A percentile compares a stretch with the other conserved stretches of the same genome.
Conservation (phyloP, 2,113 vertebrate species). For the Xiphorhynchus elegans region DNA sequence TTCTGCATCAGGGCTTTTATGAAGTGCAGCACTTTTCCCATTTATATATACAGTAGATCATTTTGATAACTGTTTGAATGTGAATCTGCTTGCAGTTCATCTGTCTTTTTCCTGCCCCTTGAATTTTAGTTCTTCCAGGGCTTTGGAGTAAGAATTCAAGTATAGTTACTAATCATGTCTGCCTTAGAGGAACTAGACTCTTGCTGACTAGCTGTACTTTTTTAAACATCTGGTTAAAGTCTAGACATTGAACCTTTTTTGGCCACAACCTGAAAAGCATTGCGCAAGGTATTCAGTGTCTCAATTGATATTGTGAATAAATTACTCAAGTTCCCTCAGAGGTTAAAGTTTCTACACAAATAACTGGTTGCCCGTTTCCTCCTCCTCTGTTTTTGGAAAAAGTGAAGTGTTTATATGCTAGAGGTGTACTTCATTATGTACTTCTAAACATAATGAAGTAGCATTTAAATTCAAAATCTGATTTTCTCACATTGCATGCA, state of each 20-base stretch:
- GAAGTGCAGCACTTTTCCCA: neutral
- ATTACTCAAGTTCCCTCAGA: neutral
- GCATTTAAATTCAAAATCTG: neutral
- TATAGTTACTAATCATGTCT: neutral
- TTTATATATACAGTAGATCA: neutral
- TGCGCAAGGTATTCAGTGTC: neutral
- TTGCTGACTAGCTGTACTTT: neutral
- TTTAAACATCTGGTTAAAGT: neutral
- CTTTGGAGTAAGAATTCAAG: neutral
- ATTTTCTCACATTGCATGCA: neutral
- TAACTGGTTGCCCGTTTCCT: neutral
- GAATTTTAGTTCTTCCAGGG: neutral
- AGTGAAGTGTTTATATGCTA: neutral
- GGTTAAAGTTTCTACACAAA: neutral
- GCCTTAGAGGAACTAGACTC: neutral
- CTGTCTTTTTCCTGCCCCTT: neutral
- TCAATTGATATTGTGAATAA: neutral
- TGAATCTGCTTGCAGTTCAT: neutral
- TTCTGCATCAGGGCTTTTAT: slow-evolving; percentile 29
- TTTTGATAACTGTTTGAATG: neutral
- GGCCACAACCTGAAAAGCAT: neutral
- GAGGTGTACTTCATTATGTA: neutral
- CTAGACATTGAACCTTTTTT: neutral
- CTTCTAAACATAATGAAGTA: neutral
- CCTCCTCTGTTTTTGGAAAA: neutral